Conservation (phyloP, 2,888 invertebrate genomes). For the Diploptera punctata region DNA sequence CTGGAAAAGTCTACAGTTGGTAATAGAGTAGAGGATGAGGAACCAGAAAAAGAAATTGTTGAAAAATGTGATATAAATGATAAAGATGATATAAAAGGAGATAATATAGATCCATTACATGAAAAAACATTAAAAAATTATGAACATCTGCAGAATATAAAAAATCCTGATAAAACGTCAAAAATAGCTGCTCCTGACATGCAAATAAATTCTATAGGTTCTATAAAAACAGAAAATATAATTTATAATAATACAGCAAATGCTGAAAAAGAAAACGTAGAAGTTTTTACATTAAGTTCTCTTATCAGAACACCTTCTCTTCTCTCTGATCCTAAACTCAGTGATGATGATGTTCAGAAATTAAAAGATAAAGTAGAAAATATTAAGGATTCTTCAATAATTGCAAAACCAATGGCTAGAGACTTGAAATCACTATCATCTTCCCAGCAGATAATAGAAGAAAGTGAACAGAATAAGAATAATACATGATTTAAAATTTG, state of each 20-base stretch:
- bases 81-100: neutral
- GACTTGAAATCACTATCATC: constrained; percentile 37
- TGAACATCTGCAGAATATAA: no score
- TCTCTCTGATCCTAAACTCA: constrained; percentile 21
- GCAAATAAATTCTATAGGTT: neutral
- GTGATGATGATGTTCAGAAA: neutral
- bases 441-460: neutral
- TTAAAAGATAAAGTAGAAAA: neutral
- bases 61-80: constrained; percentile 48
- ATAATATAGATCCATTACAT: no score
- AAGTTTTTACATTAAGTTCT: neutral
- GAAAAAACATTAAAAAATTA: no score
- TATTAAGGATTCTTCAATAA: constrained; percentile 3
- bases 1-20: neutral
- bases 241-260: no score
- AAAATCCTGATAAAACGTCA: no score
- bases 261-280: neutral
- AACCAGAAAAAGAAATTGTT: constrained; percentile 45
- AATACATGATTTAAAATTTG: neutral
- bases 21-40: neutral
- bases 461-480: neutral
- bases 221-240: neutral
- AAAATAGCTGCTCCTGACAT: no score
- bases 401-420: constrained; percentile 38
- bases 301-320: constrained; percentile 16